A percentile compares a stretch with the other conserved stretches of the same genome.
Conservation (phyloP, 2,113 vertebrate genomes). For the Sinocyclocheilus anshuiensis region DNA sequence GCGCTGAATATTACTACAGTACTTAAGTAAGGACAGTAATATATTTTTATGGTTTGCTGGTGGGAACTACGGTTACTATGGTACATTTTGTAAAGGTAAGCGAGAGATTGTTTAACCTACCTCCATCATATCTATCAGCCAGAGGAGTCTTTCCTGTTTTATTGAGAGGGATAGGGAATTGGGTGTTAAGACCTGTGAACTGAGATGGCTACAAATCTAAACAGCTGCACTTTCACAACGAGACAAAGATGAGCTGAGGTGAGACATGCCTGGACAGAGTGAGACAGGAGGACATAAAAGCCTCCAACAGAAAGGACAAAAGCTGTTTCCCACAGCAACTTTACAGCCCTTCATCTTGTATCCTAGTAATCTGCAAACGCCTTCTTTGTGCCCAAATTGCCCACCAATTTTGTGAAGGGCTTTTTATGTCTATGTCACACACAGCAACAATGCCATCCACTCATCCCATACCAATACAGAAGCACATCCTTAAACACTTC, state of each 20-base stretch:
- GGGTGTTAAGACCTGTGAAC: slow-evolving; percentile 27
- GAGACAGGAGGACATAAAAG: neutral
- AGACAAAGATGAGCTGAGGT: slow-evolving; percentile 3
- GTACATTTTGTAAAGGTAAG: neutral
- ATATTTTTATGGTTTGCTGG: neutral
- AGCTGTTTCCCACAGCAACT: slow-evolving; percentile 1
- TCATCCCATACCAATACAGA: neutral
- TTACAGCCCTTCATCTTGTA: slow-evolving; percentile 10
- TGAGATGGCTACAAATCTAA: slow-evolving; percentile 20
- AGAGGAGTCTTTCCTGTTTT: slow-evolving; percentile 90
- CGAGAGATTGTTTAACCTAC: slow-evolving; percentile 75
- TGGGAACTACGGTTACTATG: neutral
- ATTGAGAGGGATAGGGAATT: slow-evolving; percentile 32
- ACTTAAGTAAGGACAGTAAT: neutral
- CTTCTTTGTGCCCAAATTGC: slow-evolving; percentile 16
- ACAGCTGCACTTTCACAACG: neutral
- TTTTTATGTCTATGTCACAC: neutral
- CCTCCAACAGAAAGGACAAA: neutral
- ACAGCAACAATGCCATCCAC: neutral
- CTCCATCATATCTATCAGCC: slow-evolving; percentile 99
- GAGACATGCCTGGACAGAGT: slow-evolving; percentile 2
- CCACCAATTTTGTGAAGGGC: neutral
- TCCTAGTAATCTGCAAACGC: neutral
- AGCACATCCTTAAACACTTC: neutral
- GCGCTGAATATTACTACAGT: neutral